Evolutionary conservation across 92 coral and sea anemone species (phyloP).

Genomic region (Micromussa lordhowensis): DNA sequence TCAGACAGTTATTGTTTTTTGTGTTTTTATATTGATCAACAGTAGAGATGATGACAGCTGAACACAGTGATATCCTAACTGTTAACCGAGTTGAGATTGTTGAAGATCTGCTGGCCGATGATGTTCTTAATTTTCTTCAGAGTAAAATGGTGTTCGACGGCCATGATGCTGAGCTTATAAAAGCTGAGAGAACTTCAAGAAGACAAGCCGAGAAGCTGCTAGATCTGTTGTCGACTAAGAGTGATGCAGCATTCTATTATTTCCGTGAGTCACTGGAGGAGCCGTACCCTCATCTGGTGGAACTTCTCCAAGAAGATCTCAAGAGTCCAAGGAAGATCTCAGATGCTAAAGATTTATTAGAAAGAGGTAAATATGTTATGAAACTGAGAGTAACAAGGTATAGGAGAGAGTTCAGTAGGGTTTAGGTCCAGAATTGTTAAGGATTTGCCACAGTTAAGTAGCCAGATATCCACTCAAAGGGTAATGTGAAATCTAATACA

Average conservation of each 20-base stretch:
- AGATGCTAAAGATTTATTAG: conserved; percentile 65
- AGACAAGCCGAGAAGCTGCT: conserved; percentile 88
- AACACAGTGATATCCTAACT: conserved; percentile 65
- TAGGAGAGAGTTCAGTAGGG: too few relatives aligned
- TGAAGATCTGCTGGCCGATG: conserved; percentile 87
- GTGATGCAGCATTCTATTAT: conserved; percentile 86
- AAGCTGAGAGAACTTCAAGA: conserved; percentile 77
- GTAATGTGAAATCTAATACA: too few relatives aligned
- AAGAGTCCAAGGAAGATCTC: conserved; percentile 70
- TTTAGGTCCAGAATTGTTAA: too few relatives aligned
- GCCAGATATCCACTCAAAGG: too few relatives aligned
- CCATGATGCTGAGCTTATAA: conserved; percentile 84
- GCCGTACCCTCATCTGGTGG: conserved; percentile 88
- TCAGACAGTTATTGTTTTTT: not conserved
- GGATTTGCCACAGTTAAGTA: too few relatives aligned
- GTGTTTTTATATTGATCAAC: not conserved
- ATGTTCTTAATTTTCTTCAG: conserved; percentile 77
- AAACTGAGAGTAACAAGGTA: not conserved
- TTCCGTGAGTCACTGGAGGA: conserved; percentile 79
- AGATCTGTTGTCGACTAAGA: conserved; percentile 80
- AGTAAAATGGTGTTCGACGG: conserved; percentile 86
- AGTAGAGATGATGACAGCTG: conserved; percentile 75
- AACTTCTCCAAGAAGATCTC: conserved; percentile 68
- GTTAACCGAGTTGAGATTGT: conserved; percentile 85
- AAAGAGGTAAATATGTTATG: conserved; percentile 66